phyloP scores from a whole-genome alignment of 2,888 invertebrate species.

The Laspeyria flexula region DNA sequence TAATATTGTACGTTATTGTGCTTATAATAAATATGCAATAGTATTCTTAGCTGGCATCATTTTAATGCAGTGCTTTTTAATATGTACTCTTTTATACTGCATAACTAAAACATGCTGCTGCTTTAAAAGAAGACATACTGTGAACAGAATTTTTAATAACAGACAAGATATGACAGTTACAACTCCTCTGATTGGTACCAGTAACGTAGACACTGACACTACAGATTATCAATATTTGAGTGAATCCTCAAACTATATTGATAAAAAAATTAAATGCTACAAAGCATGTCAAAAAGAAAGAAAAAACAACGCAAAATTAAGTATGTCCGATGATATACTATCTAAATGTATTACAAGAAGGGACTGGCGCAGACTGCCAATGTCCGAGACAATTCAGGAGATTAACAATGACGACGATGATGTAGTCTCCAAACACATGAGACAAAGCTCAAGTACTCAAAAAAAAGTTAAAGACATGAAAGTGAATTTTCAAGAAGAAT shows the following conservation, averaged over 20 bases:
- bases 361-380: slow-evolving; percentile 64
- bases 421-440: slow-evolving; percentile 28
- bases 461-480: slow-evolving; percentile 17
- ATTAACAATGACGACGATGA: slow-evolving; percentile 57
- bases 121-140: slow-evolving; percentile 49
- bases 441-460: neutral
- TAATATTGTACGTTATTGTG: neutral
- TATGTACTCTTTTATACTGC: slow-evolving; percentile 63
- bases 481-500: slow-evolving; percentile 36
- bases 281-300: slow-evolving; percentile 71
- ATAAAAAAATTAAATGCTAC: slow-evolving; percentile 72
- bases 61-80: slow-evolving; percentile 62
- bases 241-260: slow-evolving; percentile 62
- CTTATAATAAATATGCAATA: slow-evolving; percentile 48
- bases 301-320: slow-evolving; percentile 54
- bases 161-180: slow-evolving; percentile 72
- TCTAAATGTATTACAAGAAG: slow-evolving; percentile 74
- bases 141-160: slow-evolving; percentile 67
- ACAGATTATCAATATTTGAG: slow-evolving; percentile 64
- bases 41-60: slow-evolving; percentile 52
- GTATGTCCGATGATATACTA: slow-evolving; percentile 76
- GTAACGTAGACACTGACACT: slow-evolving; percentile 70
- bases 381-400: slow-evolving; percentile 54
- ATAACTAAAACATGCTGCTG: slow-evolving; percentile 51
- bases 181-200: slow-evolving; percentile 71